Evolutionary conservation across 1,140 invertebrate species (phyloP), one percentile per base, ranked within the genome.

Genomic region (Batillaria attramentaria): DNA sequence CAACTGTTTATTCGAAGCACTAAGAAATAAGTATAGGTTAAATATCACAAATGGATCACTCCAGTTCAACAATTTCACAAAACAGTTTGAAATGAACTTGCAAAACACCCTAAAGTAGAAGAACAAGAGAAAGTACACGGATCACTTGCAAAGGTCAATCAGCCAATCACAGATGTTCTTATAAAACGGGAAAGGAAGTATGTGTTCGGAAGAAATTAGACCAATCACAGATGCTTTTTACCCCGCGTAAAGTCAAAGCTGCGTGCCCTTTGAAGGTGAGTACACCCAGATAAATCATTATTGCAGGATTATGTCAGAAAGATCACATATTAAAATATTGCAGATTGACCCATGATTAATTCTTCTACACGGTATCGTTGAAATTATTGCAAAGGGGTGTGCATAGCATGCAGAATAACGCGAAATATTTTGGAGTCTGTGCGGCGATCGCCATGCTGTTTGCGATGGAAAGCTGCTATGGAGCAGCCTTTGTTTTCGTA

Each of bases 181-280:
- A 20, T 28, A 62, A 20, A 75, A 28, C 20, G 33, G 35, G n/a
- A 75, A n/a, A 75, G 73, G 73, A 75, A 75, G 73, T 65, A 18
- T 10, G 20, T 57, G 10, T 54, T 28, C 33, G 16, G 39, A 39
- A 33, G 24, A n/a, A 57, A 72, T 79, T 75, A 62, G 54, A 77
- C 85, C 85, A 87, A 87, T 87, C 83, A 81, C 16, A 82, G 57
- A 81, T 31, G 68, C 80, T 79, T 81, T 87, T 84, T 81, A 83
- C 77, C 83, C 84, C 84, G 84, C 85, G 83, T 87, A 85, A 83
- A 85, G 82, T 85, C 83, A 84, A 85, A 84, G 84, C 72, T 70
- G 79, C 79, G 81, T 84, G 83, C 83, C 82, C 84, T 85, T 80
- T 80, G 81, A 84, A 87, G 85, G 85, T 87, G 79, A 83, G 85